phyloP scores from a whole-genome alignment of 2,113 vertebrate species.

The Cathartes aura region DNA sequence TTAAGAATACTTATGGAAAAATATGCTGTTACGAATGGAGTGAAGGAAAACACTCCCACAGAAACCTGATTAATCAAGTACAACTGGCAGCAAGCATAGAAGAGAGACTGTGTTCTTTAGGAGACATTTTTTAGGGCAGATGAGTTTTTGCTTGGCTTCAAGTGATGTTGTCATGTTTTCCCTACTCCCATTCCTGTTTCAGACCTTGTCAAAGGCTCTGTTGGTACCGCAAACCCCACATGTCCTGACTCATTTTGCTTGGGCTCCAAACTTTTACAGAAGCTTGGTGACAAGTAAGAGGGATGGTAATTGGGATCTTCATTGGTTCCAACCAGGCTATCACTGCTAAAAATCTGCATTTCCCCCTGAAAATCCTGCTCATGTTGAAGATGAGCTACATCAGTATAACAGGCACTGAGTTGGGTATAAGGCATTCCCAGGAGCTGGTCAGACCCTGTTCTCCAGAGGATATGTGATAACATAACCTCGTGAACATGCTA shows the following conservation, averaged over 20 bases:
- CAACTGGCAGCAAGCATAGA: neutral
- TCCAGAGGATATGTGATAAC: neutral
- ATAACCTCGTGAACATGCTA: neutral
- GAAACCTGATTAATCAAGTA: constrained; percentile 25
- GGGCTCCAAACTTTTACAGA: neutral
- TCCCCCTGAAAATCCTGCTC: neutral
- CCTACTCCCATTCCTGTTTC: neutral
- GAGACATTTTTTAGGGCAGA: neutral
- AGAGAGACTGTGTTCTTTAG: neutral
- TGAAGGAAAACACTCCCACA: neutral
- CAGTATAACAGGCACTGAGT: neutral
- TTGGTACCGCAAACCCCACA: neutral
- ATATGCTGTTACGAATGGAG: neutral
- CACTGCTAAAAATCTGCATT: neutral
- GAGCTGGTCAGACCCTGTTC: neutral
- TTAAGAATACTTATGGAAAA: neutral
- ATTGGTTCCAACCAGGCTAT: neutral
- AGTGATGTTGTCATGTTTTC: neutral
- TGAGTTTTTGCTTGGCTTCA: neutral
- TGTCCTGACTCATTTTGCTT: neutral
- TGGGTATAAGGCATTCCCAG: neutral
- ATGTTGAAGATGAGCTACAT: neutral
- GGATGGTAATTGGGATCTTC: neutral
- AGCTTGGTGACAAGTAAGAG: neutral
- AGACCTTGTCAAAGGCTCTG: neutral